Evolutionary conservation across 2,797 vertebrate species (phyloP), one percentile per base, ranked within the genome.

Genomic region (Enteromius trimaculatus): DNA sequence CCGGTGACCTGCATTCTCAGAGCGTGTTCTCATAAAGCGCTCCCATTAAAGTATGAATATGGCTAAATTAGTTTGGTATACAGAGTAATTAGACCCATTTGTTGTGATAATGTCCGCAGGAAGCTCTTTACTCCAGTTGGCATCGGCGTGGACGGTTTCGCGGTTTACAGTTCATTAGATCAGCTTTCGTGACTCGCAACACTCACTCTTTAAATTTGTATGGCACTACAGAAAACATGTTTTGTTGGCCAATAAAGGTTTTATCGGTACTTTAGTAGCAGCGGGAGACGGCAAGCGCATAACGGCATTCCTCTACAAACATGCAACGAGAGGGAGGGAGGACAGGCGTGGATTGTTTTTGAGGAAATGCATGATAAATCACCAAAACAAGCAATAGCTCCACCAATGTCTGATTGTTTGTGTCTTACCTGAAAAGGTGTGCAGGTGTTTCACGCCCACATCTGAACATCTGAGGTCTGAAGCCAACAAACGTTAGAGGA

Each of bases 211-310:
- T 93, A 93, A 93, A 92, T 92, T 92, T 93, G 92, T 93, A 92
- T 88, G 88, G 90, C 93, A 91, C 92, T 94, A 92, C 90, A 90
- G 90, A 92, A 93, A 94, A 93, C 93, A 94, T 92, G 90, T 93
- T 94, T 94, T 92, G 92, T 94, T 90, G 91, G 89, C 90, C 92
- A 80, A 89, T 96, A 95, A 96, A 96, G 90, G 90, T 93, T 95
- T 95, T 94, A 95, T 94, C 93, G 83, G 91, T 90, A 92, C 94
- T 94, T 94, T 91, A 90, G 88, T 91, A 95, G 89, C 95, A 95
- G 94, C 91, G 39, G 95, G 94, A 93, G 94, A 90, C 88, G 87
- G 85, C 87, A 91, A 88, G 90, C 81, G 47, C 82, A 93, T 88
- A 92, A 90, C 91, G 92, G 92, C 95, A 95, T 95, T 95, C 95